Base-by-base conservation (phyloP, 2,113 vertebrate species). In the Anarrhichthys ocellatus region DNA sequence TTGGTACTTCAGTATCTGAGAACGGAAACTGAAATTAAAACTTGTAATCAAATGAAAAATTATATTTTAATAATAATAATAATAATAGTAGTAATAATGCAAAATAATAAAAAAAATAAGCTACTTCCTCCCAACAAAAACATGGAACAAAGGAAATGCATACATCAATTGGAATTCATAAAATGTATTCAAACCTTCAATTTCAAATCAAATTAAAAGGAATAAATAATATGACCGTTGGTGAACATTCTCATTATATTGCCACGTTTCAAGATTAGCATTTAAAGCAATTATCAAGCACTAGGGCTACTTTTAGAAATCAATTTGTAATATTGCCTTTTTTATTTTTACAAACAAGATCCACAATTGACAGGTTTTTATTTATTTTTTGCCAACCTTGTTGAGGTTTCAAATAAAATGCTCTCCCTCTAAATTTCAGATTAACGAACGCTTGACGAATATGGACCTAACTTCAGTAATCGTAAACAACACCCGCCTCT, bases 391-490 rank as follows among this genome's bases (percentile, higher is more conserved):
- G 3, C 4, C 1, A 34, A 62, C 18, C 27, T 32, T 4, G 44
- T 46, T 46, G 10, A 15, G 4, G 2, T 50, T 36, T 69, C 10
- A 50, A 52, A 69, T 13, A 5, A 52, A 7, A 27, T 7, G n/a
- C 17, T 27, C 4, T 18, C 14, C 14, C 14, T 34, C 2, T 13
- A 6, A 61, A 24, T 17, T 10, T 38, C n/a, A 8, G 2, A 54
- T 54, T 27, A 20, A 11, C 14, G 4, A 14, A 14, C n/a, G 44
- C n/a, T 17, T 40, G 3, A n/a, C 64, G 48, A 66, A 71, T 22
- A 29, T 14, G 50, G 11, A 71, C 29, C 75, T 10, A 2, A 61
- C 80, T 83, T 83, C 76, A 48, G 15, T 9, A 6, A 18, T 1
- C 0, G 1, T 27, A 0, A 17, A n/a, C 7, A 11, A 18, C 11